Evolutionary conservation across 2,797 vertebrate genomes (phyloP), one percentile per base, ranked within the genome.

Genomic region (Tokudaia tokunoshimensis): DNA sequence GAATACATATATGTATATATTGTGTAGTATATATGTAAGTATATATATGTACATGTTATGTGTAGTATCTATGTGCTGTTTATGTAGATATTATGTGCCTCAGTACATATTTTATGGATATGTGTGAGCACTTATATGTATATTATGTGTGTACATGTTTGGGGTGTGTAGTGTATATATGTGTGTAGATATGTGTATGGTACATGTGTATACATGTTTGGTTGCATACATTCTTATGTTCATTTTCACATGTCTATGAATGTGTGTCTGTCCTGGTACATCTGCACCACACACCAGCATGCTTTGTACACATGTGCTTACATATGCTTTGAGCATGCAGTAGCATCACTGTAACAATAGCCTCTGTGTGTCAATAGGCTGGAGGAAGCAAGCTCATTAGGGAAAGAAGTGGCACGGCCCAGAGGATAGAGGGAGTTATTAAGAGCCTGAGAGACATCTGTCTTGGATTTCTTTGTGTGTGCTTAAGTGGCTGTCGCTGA

Each of bases 351-450:
- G 1, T 17, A 17, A 47, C 61, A 14, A 15, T 37, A 75, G 44
- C 61, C 34, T 65, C 0, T 34, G 13, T 44, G 34, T 79, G 75
- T 15, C 80, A 61, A 24, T 17, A 17, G 78, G 31, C 57, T 82
- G 65, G 94, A 93, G 76, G 89, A 79, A 84, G n/a, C 41, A 10
- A 59, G 61, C 52, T 94, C 50, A 37, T 76, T 79, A 86, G 67
- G 85, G 81, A 80, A 94, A 72, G 84, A 92, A 76, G 31, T 76
- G 78, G 41, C 22, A 61, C 37, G 41, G 61, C 44, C 75, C 52
- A 29, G 34, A 52, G 83, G 37, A 65, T 19, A 74, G n/a, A 76
- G 31, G 57, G 20, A 83, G 52, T 91, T n/a, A 19, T 82, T 93
- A 81, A 29, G 74, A 93, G 26, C n/a, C 19, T 65, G 75, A 94